Evolutionary conservation across 1,140 invertebrate species (phyloP).

Genomic region (Nasonia longicornis): DNA sequence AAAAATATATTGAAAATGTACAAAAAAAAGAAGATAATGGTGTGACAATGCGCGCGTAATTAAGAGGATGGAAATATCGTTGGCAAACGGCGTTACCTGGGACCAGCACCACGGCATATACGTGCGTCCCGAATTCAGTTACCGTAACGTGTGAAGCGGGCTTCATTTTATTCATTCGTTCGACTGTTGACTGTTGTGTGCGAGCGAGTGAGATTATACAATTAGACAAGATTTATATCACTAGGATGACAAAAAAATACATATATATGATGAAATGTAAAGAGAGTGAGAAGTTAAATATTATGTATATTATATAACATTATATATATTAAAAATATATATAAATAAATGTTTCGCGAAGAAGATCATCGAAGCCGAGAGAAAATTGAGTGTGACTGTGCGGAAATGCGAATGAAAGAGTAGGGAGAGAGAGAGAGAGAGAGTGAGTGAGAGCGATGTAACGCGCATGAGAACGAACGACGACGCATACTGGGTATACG

Average conservation of each 20-base stretch:
- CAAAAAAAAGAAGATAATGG: not conserved
- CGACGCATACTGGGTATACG: slow-evolving; percentile 61
- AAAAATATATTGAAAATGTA: slow-evolving; percentile 28
- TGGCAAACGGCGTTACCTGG: slow-evolving; percentile 47
- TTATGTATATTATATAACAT: slow-evolving; percentile 42
- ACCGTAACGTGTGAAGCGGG: slow-evolving; percentile 61
- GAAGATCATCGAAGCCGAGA: slow-evolving; percentile 5
- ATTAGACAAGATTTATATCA: slow-evolving; percentile 35
- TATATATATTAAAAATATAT: not conserved
- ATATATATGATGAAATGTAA: slow-evolving; percentile 12
- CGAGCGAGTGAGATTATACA: slow-evolving; percentile 46
- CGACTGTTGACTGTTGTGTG: slow-evolving; percentile 56
- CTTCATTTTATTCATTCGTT: slow-evolving; percentile 61
- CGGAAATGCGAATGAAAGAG: not conserved
- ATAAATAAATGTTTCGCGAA: slow-evolving; percentile 25
- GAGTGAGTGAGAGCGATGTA: slow-evolving; percentile 16
- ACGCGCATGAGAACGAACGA: slow-evolving; percentile 45
- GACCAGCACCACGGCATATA: not conserved
- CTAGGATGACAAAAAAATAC: slow-evolving; percentile 7
- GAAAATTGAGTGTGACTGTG: slow-evolving; percentile 31
- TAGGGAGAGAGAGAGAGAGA: slow-evolving; percentile 10
- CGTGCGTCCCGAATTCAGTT: slow-evolving; percentile 52
- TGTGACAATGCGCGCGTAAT: not conserved
- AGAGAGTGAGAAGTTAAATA: slow-evolving; percentile 19
- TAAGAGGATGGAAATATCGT: slow-evolving; percentile 40